Evolutionary conservation across 2,888 invertebrate species (phyloP), one percentile per base, ranked within the genome.

Genomic region (Uloborus plumipes): DNA sequence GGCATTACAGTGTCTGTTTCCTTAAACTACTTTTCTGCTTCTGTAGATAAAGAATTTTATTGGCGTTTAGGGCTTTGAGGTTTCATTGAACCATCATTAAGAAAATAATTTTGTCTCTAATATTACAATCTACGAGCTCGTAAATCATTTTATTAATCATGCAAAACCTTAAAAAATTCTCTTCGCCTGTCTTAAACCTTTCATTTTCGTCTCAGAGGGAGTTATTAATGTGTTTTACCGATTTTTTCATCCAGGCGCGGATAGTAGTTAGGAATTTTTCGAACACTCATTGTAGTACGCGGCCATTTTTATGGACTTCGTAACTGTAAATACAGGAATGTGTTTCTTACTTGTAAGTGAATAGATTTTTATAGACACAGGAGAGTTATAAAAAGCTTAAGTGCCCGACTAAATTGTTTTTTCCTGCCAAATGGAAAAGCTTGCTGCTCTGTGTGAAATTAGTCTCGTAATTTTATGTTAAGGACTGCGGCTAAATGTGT

Each of bases 111-210:
- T 59, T 53, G 22, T 31, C 74, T 55, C 20, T 69, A 69, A 74
- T 69, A 74, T 74, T 81, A 49, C 69, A 75, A 74, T 74, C 55
- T 74, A 69, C 20, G 15, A 20, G 16, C 9, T 22, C 80, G 65
- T 75, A 74, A 81, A 81, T 81, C 74, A 81, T 74, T 74, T 70
- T 69, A 64, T 81, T 81, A 81, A 81, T 75, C 64, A 70, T 74
- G 80, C 74, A 81, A 74, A 80, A 69, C 74, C 69, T 74, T 80
- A 55, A 61, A 80, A 79, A 51, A 66, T 62, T n/a, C 16, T 65
- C n/a, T 77, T 47, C 18, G n/a, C n/a, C 18, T 47, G 26, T 50
- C 15, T 16, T 31, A 13, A 16, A 49, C 26, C 64, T 64, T 39
- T 73, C 26, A 53, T 50, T 16, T 70, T 15, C 20, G 20, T 80